Evolutionary conservation across 2,888 invertebrate species (phyloP), one percentile per base, ranked within the genome.

Genomic region (Chrysotoxum bicinctum): DNA sequence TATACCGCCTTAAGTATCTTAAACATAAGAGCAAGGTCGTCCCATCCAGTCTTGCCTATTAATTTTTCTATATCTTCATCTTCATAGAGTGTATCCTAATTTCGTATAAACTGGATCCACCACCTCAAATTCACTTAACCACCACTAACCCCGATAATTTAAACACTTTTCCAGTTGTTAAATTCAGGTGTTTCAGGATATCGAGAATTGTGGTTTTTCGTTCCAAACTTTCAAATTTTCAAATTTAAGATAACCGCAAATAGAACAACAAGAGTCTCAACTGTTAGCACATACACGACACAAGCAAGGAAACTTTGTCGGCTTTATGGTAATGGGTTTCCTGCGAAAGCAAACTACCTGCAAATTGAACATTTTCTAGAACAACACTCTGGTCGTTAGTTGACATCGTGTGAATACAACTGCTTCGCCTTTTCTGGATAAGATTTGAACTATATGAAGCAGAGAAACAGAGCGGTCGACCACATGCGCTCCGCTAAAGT

Each of bases 391-490:
- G 16, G 54, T 32, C 30, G 54, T 54, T 8, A 43, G 16, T 54
- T 54, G 30, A 32, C 30, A 54, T 16, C 54, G 9, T 54, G 10
- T 12, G 30, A 9, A 54, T 30, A 30, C 16, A 10, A 16, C 16
- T 54, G 54, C 16, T 16, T 32, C 32, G 6, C 54, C 30, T 32
- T 30, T 32, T 30, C 16, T 16, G 16, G 30, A 54, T 54, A 30
- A 32, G 30, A 54, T 54, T 30, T 10, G 10, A 52, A 52, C 35
- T 12, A 52, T 32, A 2, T 32, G 16, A 10, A 60, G 21, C n/a
- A 37, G 35, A 23, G 58, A 35, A 40, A 60, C 58, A 40, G 40
- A 60, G 26, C n/a, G 60, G 60, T 60, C 23, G n/a, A 40, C 60
- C 60, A 60, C 60, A 60, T 26, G 23, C 37, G 60, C 60, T 40